Base-by-base conservation (phyloP, 1,140 invertebrate species). In the Agrypnia vestita region DNA sequence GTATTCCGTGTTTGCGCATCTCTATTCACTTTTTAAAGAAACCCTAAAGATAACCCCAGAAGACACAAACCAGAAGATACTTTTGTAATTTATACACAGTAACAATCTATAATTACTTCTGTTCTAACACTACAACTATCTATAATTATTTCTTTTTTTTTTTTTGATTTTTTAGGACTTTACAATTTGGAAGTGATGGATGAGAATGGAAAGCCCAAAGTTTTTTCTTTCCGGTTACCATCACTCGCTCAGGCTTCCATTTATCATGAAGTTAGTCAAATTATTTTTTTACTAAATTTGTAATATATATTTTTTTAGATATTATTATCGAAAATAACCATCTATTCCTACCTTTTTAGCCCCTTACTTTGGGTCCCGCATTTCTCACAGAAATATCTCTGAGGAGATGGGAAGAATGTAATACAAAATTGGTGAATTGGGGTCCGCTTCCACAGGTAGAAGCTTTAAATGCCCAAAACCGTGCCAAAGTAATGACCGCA, bases 161-260 rank as follows among this genome's bases (percentile, higher is more conserved):
- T 4, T 21, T 21, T 13, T 25, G 81, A 61, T 83, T 67, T 88
- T 88, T 72, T 78, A 90, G 89, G 88, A 76, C 87, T 97, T 81
- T 97, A 97, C 87, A 98, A 97, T 90, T 92, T 96, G 88, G 96
- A 97, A 88, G 92, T 93, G 73, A 91, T 91, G 83, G 87, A 90
- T 87, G 90, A 91, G 86, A 93, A 93, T 88, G 95, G 96, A 35
- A 93, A 96, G 85, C 93, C 95, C 47, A 94, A 94, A 88, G 92
- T 95, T 59, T 92, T 96, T 64, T 94, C 94, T 47, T 97, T 97
- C 87, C 92, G 96, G 84, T 91, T 98, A 86, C 97, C 97, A 67
- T 95, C 95, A 21, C 90, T 97, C 84, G 96, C 95, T 17, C 95
- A 97, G 87, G 91, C 94, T 75, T 98, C 96, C 15, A 94, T 98